Evolutionary conservation across 2,797 vertebrate genomes (phyloP).

Genomic region (Schizothorax lantsangensis): DNA sequence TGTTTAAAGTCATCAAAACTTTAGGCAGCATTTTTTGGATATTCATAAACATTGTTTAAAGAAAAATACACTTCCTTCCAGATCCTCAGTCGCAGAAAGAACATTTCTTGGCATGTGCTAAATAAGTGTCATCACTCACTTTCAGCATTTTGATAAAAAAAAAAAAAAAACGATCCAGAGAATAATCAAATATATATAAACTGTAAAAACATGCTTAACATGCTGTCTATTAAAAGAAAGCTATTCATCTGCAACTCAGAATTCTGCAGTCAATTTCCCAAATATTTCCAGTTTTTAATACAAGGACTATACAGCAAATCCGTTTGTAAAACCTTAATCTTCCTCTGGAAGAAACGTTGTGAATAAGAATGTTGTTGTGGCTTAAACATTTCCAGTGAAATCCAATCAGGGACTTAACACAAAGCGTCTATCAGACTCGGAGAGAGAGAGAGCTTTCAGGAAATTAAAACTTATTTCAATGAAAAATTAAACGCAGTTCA

Average conservation of each 20-base stretch:
- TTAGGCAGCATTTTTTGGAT: neutral
- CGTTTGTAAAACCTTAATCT: slow-evolving; percentile 50
- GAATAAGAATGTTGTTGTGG: slow-evolving; percentile 46
- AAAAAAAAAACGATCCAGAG: no score
- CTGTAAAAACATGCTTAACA: neutral
- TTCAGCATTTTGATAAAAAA: neutral
- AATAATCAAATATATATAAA: neutral
- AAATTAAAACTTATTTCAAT: slow-evolving; percentile 58
- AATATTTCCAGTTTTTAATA: slow-evolving; percentile 50
- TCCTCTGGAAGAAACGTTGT: slow-evolving; percentile 35
- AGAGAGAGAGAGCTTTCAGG: slow-evolving; percentile 48
- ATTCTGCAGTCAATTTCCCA: neutral
- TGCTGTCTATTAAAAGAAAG: neutral
- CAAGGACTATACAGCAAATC: slow-evolving; percentile 32
- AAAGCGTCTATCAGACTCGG: slow-evolving; percentile 14
- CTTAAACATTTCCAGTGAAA: slow-evolving; percentile 52
- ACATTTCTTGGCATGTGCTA: neutral
- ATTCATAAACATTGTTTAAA: neutral
- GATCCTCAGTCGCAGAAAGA: neutral
- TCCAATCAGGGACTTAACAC: slow-evolving; percentile 51
- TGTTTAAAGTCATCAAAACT: neutral
- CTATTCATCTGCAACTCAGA: neutral
- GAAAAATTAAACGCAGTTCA: slow-evolving; percentile 51
- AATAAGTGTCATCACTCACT: neutral
- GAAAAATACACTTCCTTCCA: neutral